A percentile compares a stretch with the other conserved stretches of the same genome.
phyloP scores from a whole-genome alignment of 2,113 vertebrate genomes.

The Limanda limanda region DNA sequence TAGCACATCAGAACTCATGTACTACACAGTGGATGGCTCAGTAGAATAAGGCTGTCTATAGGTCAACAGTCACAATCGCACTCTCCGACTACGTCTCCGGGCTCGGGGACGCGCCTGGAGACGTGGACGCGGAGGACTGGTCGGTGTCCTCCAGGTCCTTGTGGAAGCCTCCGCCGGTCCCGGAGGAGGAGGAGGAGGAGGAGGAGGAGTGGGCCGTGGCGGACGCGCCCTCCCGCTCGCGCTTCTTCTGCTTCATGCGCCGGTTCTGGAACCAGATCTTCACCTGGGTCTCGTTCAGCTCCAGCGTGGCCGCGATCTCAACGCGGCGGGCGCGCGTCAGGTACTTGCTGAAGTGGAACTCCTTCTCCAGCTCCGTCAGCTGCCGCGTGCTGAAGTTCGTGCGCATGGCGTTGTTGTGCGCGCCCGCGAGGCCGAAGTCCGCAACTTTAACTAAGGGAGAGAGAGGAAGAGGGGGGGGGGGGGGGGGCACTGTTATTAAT shows the following conservation, averaged over 20 bases:
- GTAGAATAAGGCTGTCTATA: not conserved
- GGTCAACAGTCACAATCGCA: too few species aligned
- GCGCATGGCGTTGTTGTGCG: conserved; percentile 87
- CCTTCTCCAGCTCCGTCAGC: conserved; percentile 97
- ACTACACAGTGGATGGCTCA: not conserved
- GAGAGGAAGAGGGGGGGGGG: not conserved
- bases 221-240: conserved; percentile 90
- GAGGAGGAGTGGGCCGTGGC: conserved; percentile 45
- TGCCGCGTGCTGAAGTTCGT: conserved; percentile 98
- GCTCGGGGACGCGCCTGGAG: conserved; percentile 91
- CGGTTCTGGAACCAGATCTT: conserved; percentile 99
- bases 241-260: conserved; percentile 98
- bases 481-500: too few species aligned
- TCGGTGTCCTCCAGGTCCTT: conserved; percentile 89
- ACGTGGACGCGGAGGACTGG: conserved; percentile 89
- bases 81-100: conserved; percentile 72
- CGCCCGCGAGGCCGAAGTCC: conserved; percentile 84
- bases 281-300: conserved; percentile 97
- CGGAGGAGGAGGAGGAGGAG: conserved; percentile 50
- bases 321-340: conserved; percentile 93
- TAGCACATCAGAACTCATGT: too few species aligned
- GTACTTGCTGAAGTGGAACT: conserved; percentile 99
- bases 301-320: conserved; percentile 94
- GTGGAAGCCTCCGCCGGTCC: conserved; percentile 49
- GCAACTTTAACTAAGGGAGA: conserved; percentile 85